These are phyloP conservation scores for Leptinotarsa tumamoca DNA, from an alignment of 2,888 invertebrate species.

Conservation along the genomic window DNA sequence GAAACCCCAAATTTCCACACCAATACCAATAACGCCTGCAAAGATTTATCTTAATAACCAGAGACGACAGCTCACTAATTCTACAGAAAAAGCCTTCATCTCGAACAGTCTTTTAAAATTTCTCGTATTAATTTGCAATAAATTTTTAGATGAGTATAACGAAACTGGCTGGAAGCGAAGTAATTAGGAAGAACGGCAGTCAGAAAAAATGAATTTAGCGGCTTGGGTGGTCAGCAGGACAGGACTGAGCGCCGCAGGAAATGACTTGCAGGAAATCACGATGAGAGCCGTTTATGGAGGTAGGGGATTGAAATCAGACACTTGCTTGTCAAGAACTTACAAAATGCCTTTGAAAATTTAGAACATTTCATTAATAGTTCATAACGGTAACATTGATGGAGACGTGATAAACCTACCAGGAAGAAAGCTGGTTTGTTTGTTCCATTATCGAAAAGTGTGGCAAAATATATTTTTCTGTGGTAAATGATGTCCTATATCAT, in stretches of 20 bases:
- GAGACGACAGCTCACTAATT: constrained; percentile 36
- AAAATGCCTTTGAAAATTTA: no score
- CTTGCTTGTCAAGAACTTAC: not conserved
- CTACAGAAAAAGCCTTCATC: constrained; percentile 32
- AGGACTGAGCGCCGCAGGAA: constrained; percentile 28
- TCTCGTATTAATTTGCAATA: constrained; percentile 56
- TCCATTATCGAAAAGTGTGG: no score
- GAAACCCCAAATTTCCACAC: not conserved
- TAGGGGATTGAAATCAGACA: not conserved
- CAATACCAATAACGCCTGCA: constrained; percentile 23
- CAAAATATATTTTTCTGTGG: no score
- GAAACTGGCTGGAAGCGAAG: constrained; percentile 54
- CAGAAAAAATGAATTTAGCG: constrained; percentile 57
- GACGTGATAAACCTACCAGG: no score
- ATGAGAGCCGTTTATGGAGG: constrained; percentile 24
- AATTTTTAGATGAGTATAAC: constrained; percentile 57
- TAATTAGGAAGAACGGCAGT: constrained; percentile 59
- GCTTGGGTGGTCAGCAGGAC: constrained; percentile 58
- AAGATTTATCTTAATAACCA: constrained; percentile 43
- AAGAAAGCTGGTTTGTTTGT: no score
- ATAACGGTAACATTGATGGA: not conserved
- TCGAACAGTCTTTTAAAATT: constrained; percentile 38
- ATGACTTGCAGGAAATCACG: constrained; percentile 28
- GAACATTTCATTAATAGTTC: no score
- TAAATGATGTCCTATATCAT: no score